phyloP scores from a whole-genome alignment of 2,888 invertebrate species.

The Stegophylla sp. region DNA sequence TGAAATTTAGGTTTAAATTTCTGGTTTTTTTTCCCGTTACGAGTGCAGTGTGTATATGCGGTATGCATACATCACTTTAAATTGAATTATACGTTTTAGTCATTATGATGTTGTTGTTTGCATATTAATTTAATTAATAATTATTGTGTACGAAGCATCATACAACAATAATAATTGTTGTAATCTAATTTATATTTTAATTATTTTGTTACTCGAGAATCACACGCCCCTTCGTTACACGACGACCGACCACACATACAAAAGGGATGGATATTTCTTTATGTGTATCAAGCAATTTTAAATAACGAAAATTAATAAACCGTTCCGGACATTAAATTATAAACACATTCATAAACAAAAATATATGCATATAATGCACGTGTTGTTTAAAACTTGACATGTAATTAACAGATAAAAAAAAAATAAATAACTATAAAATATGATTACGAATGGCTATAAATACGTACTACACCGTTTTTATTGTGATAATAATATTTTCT shows the following conservation, averaged over 20 bases:
- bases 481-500: neutral
- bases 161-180: neutral
- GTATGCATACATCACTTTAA: neutral
- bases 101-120: neutral
- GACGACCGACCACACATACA: neutral
- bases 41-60: neutral
- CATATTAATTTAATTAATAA: conserved; percentile 24
- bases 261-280: neutral
- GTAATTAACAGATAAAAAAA: neutral
- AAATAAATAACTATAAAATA: neutral
- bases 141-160: conserved; percentile 18
- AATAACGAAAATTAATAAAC: conserved; percentile 20
- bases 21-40: neutral
- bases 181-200: conserved; percentile 44
- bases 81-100: conserved; percentile 14
- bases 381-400: neutral
- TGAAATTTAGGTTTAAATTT: neutral
- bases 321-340: neutral
- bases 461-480: neutral
- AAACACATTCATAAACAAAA: conserved; percentile 5
- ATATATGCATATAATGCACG: neutral
- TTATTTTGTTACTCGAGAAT: conserved; percentile 22
- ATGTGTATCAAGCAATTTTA: neutral
- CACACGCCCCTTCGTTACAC: neutral
- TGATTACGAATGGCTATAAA: neutral